Conservation (phyloP, 2,113 vertebrate genomes). For the Tenebrosternarchus preto region DNA sequence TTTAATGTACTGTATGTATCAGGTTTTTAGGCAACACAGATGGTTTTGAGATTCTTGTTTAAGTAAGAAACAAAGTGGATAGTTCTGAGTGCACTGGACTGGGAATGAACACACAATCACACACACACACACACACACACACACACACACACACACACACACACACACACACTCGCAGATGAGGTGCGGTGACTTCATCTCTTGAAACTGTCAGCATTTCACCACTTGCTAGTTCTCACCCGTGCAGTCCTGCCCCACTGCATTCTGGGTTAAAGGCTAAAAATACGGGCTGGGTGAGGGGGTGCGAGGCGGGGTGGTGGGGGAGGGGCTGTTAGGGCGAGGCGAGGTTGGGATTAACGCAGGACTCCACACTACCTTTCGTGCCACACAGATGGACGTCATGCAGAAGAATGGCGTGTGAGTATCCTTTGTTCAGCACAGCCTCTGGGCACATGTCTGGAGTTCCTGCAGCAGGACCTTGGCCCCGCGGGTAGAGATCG, state of each 20-base stretch:
- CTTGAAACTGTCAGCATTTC: slow-evolving; percentile 52
- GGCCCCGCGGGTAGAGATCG: not conserved
- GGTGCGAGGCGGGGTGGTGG: too few species aligned
- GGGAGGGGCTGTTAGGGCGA: too few species aligned
- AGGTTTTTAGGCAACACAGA: too few species aligned
- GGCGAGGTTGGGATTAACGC: slow-evolving; percentile 63
- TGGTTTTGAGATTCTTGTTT: too few species aligned
- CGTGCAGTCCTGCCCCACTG: slow-evolving; percentile 48
- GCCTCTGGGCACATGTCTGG: slow-evolving; percentile 48
- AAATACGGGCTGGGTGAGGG: slow-evolving; percentile 62
- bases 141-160: not conserved
- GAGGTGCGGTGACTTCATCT: slow-evolving; percentile 53
- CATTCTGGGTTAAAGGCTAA: slow-evolving; percentile 58
- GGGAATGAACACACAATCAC: too few species aligned
- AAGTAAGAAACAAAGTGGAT: too few species aligned
- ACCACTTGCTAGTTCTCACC: slow-evolving; percentile 51
- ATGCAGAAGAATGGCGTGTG: slow-evolving; percentile 62
- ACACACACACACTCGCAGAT: slow-evolving; percentile 52
- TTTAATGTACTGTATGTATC: too few species aligned
- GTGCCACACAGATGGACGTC: slow-evolving; percentile 62
- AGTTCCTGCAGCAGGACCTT: slow-evolving; percentile 19
- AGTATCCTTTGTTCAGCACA: slow-evolving; percentile 54
- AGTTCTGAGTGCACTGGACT: too few species aligned
- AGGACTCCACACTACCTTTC: slow-evolving; percentile 58
- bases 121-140: too few species aligned